These are phyloP conservation scores for Todiramphus saurophagus DNA, from an alignment of 2,113 vertebrate genomes.

Conservation along the genomic window DNA sequence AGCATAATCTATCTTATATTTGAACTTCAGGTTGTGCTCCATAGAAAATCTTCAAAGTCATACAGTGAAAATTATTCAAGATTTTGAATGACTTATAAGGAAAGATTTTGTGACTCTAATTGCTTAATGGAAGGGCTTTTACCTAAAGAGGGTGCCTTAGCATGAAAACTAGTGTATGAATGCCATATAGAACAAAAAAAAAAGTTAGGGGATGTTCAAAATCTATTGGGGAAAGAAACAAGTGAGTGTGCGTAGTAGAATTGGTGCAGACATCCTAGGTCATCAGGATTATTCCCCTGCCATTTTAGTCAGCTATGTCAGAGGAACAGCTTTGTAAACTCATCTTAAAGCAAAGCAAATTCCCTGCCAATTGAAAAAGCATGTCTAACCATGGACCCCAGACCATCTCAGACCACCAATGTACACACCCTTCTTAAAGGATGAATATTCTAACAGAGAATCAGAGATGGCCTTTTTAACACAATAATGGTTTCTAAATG, in stretches of 20 bases:
- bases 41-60: conserved; percentile 7
- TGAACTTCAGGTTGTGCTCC: not conserved
- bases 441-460: not conserved
- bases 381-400: not conserved
- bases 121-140: not conserved
- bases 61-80: not conserved
- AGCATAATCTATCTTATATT: not conserved
- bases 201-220: not conserved
- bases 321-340: not conserved
- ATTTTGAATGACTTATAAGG: not conserved
- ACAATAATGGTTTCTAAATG: not conserved
- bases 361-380: not conserved
- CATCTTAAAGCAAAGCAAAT: not conserved
- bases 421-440: not conserved
- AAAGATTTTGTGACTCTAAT: not conserved
- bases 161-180: not conserved
- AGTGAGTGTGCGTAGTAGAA: not conserved
- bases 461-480: not conserved
- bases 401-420: not conserved
- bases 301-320: not conserved
- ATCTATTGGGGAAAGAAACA: not conserved
- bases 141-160: not conserved
- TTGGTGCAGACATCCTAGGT: not conserved
- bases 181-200: not conserved
- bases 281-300: not conserved